A percentile compares a stretch with the other conserved stretches of the same genome.
Evolutionary conservation across 2,113 vertebrate species (phyloP).

Genomic region (Theristicus caerulescens): DNA sequence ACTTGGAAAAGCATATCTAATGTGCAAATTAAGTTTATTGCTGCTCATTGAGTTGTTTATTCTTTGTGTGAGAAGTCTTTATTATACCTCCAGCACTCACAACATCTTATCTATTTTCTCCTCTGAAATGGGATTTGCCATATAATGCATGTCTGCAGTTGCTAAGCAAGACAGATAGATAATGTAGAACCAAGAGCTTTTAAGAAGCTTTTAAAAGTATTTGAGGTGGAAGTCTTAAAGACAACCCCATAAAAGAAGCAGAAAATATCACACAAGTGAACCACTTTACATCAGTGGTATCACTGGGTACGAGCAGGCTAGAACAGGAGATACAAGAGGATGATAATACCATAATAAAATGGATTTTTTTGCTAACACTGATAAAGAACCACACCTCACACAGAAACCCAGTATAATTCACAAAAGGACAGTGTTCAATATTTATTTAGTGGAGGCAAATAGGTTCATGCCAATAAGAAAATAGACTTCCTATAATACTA

Average conservation of each 20-base stretch:
- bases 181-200: constrained; percentile 24
- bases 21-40: constrained; percentile 84
- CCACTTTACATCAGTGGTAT: neutral
- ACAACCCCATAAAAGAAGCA: constrained; percentile 2
- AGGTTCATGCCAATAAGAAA: neutral
- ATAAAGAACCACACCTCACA: neutral
- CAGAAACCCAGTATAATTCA: neutral
- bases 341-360: neutral
- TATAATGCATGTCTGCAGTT: constrained; percentile 4
- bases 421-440: neutral
- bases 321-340: neutral
- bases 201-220: constrained; percentile 39
- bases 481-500: neutral
- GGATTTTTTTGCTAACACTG: neutral
- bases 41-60: constrained; percentile 77
- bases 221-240: constrained; percentile 21
- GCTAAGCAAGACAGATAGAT: constrained; percentile 28
- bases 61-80: constrained; percentile 74
- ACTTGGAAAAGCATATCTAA: constrained; percentile 83
- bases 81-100: constrained; percentile 63
- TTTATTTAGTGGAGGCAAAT: neutral
- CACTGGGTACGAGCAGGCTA: neutral
- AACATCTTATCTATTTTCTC: constrained; percentile 49
- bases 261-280: neutral
- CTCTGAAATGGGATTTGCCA: neutral